phyloP scores from a whole-genome alignment of 2,888 invertebrate species.

The Diarsia mendica region DNA sequence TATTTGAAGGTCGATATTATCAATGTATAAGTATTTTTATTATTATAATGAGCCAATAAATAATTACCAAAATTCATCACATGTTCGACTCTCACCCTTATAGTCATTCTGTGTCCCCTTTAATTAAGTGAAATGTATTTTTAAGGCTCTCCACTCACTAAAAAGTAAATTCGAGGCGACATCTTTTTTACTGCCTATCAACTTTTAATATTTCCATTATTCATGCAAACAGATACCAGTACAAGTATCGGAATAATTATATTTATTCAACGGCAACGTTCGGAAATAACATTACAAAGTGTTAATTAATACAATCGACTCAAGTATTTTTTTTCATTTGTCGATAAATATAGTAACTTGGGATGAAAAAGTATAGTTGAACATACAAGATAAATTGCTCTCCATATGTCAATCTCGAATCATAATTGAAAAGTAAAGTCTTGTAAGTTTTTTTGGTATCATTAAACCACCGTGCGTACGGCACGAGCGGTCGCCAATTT shows the following conservation, averaged over 20 bases:
- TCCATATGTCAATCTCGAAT: constrained; percentile 80
- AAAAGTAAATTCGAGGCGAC: constrained; percentile 15
- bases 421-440: constrained; percentile 84
- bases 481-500: constrained; percentile 88
- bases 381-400: constrained; percentile 73
- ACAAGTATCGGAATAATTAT: constrained; percentile 41
- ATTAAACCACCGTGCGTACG: constrained; percentile 82
- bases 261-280: constrained; percentile 56
- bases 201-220: constrained; percentile 50
- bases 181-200: constrained; percentile 34
- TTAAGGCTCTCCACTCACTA: neutral
- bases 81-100: neutral
- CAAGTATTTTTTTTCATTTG: constrained; percentile 27
- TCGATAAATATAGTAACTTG: constrained; percentile 56
- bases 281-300: constrained; percentile 59
- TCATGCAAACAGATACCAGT: constrained; percentile 42
- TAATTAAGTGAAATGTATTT: constrained; percentile 15
- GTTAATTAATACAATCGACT: constrained; percentile 56
- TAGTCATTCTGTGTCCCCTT: neutral
- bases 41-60: neutral
- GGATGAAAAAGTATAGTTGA: constrained; percentile 43
- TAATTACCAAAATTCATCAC: neutral
- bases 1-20: neutral
- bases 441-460: constrained; percentile 80
- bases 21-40: neutral